Evolutionary conservation across 2,888 invertebrate genomes (phyloP).

Genomic region (Chrysolina americana): DNA sequence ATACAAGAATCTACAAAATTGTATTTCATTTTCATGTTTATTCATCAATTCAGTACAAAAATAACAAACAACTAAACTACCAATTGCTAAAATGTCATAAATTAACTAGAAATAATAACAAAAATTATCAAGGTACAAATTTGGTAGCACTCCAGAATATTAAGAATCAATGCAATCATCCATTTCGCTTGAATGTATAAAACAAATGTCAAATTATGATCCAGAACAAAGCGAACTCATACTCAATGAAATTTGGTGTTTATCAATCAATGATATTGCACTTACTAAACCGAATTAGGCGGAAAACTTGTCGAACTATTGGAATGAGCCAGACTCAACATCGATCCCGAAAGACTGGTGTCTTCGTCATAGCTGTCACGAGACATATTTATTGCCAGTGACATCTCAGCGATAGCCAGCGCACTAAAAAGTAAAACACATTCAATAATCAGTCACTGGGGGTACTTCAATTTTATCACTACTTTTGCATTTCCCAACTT

Average conservation of each 20-base stretch:
- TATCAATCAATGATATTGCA: slow-evolving; percentile 46
- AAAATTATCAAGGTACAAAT: slow-evolving; percentile 40
- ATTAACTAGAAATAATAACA: slow-evolving; percentile 38
- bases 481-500: too few relatives aligned
- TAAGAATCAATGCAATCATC: not conserved
- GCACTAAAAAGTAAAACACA: slow-evolving; percentile 75
- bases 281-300: slow-evolving; percentile 70
- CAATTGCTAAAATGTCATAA: slow-evolving; percentile 33
- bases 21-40: slow-evolving; percentile 21
- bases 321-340: slow-evolving; percentile 95
- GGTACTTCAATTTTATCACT: not conserved
- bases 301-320: slow-evolving; percentile 95
- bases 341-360: slow-evolving; percentile 92
- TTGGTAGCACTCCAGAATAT: slow-evolving; percentile 30
- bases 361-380: slow-evolving; percentile 93
- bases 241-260: slow-evolving; percentile 42
- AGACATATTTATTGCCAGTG: slow-evolving; percentile 90
- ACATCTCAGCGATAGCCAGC: slow-evolving; percentile 92
- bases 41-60: slow-evolving; percentile 30
- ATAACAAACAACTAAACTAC: slow-evolving; percentile 35
- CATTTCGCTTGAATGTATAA: not conserved
- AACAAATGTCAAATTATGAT: not conserved
- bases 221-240: not conserved
- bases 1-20: slow-evolving; percentile 9
- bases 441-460: not conserved